Conservation (phyloP, 2,797 vertebrate species). For the Poecilia picta region DNA sequence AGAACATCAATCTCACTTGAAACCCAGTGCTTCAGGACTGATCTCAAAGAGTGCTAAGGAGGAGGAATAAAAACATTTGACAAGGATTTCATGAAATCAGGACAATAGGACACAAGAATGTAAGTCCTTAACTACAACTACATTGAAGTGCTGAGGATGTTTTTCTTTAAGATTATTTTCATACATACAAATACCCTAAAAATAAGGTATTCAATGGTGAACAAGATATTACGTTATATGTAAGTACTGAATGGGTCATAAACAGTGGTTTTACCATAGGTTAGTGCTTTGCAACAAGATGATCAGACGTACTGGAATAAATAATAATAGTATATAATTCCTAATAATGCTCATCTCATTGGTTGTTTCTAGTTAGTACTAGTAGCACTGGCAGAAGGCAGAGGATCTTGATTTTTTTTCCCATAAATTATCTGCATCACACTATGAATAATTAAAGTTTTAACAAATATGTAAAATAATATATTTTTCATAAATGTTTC, state of each 20-base stretch:
- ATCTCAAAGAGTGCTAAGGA: slow-evolving; percentile 55
- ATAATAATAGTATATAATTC: background rate
- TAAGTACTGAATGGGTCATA: background rate
- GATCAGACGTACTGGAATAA: background rate
- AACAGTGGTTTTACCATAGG: background rate
- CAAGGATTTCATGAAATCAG: slow-evolving; percentile 66
- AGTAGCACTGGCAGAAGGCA: too few species aligned
- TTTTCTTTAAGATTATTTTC: slow-evolving; percentile 23
- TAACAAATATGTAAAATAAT: too few species aligned
- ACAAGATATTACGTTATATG: background rate
- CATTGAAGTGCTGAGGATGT: slow-evolving; percentile 13
- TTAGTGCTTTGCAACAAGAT: background rate
- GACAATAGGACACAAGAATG: slow-evolving; percentile 48
- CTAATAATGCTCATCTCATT: too few species aligned
- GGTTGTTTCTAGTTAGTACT: too few species aligned
- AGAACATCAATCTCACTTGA: slow-evolving; percentile 67
- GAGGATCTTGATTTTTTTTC: too few species aligned
- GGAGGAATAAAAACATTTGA: slow-evolving; percentile 12
- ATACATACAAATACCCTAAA: background rate
- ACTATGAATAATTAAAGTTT: too few species aligned
- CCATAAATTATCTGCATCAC: too few species aligned
- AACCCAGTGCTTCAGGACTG: slow-evolving; percentile 56
- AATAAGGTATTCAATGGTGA: background rate
- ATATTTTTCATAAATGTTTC: too few species aligned
- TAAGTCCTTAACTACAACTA: slow-evolving; percentile 18